Percentiles rank a stretch among this genome's conserved stretches.
These are phyloP conservation scores for Drosophila lacicola DNA, from an alignment of 2,888 invertebrate species.

Conservation along the genomic window DNA sequence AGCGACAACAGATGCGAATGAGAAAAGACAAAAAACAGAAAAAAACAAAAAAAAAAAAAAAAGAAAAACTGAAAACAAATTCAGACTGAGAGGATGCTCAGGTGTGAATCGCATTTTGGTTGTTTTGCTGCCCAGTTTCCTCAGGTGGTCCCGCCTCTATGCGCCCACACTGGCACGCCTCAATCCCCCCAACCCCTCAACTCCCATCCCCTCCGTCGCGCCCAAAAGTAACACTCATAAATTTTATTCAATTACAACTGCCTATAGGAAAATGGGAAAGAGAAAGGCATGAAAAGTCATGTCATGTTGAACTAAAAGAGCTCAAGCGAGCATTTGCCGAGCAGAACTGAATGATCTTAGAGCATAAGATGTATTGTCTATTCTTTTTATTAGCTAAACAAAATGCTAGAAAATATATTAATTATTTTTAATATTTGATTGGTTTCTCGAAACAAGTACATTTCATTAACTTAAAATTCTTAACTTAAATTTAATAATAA, in stretches of 20 bases:
- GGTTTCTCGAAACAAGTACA: too few relatives aligned
- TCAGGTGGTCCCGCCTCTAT: slow-evolving; percentile 3
- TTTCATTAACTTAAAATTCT: too few relatives aligned
- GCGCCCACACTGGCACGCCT: slow-evolving; percentile 1
- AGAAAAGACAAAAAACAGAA: slow-evolving; percentile 39
- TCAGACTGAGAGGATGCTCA: slow-evolving; percentile 31
- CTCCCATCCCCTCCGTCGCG: not conserved
- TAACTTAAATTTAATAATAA: too few relatives aligned
- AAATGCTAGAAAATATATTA: too few relatives aligned
- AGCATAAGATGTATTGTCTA: too few relatives aligned
- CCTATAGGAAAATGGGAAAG: slow-evolving; percentile 17
- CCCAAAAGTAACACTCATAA: slow-evolving; percentile 35
- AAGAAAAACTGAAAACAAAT: slow-evolving; percentile 7
- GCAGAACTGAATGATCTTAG: too few relatives aligned
- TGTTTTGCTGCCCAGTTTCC: slow-evolving; percentile 30
- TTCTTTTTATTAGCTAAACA: too few relatives aligned
- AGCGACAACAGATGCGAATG: slow-evolving; percentile 62
- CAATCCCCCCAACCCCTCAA: not conserved
- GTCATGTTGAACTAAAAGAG: slow-evolving; percentile 7
- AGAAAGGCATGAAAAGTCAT: slow-evolving; percentile 49
- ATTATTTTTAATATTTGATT: too few relatives aligned
- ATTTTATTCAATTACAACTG: slow-evolving; percentile 51
- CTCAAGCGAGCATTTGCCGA: too few relatives aligned
- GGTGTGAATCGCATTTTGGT: slow-evolving; percentile 48
- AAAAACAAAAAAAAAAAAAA: slow-evolving; percentile 2